Conservation (phyloP, 2,797 vertebrate genomes). For the Melanotaenia trifasciata region DNA sequence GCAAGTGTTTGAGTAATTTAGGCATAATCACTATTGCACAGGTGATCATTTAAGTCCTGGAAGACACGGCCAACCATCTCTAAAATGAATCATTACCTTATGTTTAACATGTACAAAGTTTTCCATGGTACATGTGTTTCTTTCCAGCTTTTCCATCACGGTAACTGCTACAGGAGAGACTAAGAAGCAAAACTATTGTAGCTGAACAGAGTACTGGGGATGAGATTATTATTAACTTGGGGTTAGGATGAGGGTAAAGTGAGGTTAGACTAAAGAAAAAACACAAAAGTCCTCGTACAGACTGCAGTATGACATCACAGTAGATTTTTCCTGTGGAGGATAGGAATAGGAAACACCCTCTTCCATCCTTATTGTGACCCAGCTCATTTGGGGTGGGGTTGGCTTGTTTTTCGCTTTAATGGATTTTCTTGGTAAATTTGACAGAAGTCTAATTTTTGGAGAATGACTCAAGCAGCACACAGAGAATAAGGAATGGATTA, state of each 20-base stretch:
- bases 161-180: background rate
- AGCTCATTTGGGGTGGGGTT: slow-evolving; percentile 9
- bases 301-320: slow-evolving; percentile 22
- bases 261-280: slow-evolving; percentile 13
- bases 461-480: slow-evolving; percentile 30
- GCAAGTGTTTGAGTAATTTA: slow-evolving; percentile 29
- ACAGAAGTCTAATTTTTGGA: slow-evolving; percentile 33
- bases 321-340: background rate
- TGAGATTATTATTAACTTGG: slow-evolving; percentile 9
- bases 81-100: slow-evolving; percentile 53
- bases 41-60: slow-evolving; percentile 27
- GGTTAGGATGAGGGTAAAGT: background rate
- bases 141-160: slow-evolving; percentile 11
- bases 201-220: background rate
- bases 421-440: slow-evolving; percentile 25
- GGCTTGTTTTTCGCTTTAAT: slow-evolving; percentile 25
- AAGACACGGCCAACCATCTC: slow-evolving; percentile 16
- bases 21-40: slow-evolving; percentile 20
- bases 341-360: slow-evolving; percentile 1
- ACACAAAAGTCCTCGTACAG: slow-evolving; percentile 24
- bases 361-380: slow-evolving; percentile 12
- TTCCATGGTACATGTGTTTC: background rate
- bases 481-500: slow-evolving; percentile 43
- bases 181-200: slow-evolving; percentile 17
- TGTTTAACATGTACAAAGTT: slow-evolving; percentile 24